Evolutionary conservation across 2,797 vertebrate genomes (phyloP).

Genomic region (Vultur gryphus): DNA sequence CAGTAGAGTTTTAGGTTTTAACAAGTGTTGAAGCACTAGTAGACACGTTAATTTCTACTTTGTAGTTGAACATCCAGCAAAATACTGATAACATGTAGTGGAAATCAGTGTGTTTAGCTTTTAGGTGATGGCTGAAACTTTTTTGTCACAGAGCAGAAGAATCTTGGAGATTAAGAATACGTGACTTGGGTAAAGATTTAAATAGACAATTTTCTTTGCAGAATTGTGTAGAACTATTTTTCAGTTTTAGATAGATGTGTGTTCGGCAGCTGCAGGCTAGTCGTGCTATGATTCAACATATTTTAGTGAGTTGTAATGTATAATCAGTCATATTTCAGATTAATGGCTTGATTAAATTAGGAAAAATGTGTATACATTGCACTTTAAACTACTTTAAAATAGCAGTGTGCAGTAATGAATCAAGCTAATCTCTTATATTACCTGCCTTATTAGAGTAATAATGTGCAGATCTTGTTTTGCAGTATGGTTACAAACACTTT

Average conservation of each 20-base stretch:
- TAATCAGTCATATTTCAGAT: slow-evolving; percentile 37
- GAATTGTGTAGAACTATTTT: neutral
- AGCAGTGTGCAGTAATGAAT: slow-evolving; percentile 1
- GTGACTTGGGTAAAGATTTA: neutral
- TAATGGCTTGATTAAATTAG: slow-evolving; percentile 52
- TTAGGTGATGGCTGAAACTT: neutral
- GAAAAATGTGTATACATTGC: slow-evolving; percentile 22
- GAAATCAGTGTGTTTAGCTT: neutral
- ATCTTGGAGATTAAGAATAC: neutral
- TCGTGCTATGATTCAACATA: neutral
- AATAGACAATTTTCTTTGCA: neutral
- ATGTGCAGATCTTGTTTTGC: slow-evolving; percentile 62
- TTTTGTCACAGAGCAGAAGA: neutral
- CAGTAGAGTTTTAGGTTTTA: neutral
- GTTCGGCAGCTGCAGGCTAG: slow-evolving; percentile 6
- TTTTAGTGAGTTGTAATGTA: neutral
- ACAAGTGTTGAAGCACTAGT: neutral
- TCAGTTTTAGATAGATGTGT: neutral
- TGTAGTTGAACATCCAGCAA: neutral
- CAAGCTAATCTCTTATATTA: slow-evolving; percentile 34
- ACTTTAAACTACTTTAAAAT: slow-evolving; percentile 13
- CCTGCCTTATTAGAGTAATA: slow-evolving; percentile 69
- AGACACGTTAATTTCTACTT: neutral
- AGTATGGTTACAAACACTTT: slow-evolving; percentile 84
- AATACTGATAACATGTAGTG: neutral